Evolutionary conservation across 2,113 vertebrate species (phyloP), one percentile per base, ranked within the genome.

Genomic region (Semnornis frantzii): DNA sequence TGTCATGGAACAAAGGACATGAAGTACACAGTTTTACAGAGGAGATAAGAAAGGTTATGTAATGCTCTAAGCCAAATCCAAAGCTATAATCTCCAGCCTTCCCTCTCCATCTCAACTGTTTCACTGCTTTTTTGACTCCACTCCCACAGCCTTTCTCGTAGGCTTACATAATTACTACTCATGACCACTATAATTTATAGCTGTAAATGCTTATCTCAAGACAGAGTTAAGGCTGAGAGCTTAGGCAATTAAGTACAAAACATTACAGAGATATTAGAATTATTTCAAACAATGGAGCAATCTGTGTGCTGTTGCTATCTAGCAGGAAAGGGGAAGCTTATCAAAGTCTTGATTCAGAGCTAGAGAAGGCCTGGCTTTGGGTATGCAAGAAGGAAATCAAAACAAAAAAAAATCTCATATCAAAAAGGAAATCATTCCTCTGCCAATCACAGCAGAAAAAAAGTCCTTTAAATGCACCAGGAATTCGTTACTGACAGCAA

Each of bases 141-240:
- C 64, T 88, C 85, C 87, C 89, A 87, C 72, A 2, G 60, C 80
- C 87, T 31, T 7, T 59, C 71, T 87, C 87, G n/a, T 3, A 68
- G 69, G n/a, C 72, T 96, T 77, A 89, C 21, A 23, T 91, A 95
- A 91, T 68, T 60, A 78, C 85, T 34, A 16, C 33, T 74, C 89
- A 54, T 31, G 79, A 74, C 48, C 69, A 80, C 87, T 72, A 4
- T 68, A 91, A 94, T 94, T 95, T 91, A 85, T 87, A 87, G 75
- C 79, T 85, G 52, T 17, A 78, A 71, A 60, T 71, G 58, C 68
- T 91, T 91, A 91, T 89, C 93, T 94, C 65, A 58, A 81, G 72
- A 68, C 65, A 58, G 72, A 89, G 48, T 60, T 87, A 64, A 48
- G 62, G 79, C 46, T 80, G 42, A 63, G 64, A 92, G 78, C 52